phyloP scores from a whole-genome alignment of 2,888 invertebrate species.

The Germaria angustata region DNA sequence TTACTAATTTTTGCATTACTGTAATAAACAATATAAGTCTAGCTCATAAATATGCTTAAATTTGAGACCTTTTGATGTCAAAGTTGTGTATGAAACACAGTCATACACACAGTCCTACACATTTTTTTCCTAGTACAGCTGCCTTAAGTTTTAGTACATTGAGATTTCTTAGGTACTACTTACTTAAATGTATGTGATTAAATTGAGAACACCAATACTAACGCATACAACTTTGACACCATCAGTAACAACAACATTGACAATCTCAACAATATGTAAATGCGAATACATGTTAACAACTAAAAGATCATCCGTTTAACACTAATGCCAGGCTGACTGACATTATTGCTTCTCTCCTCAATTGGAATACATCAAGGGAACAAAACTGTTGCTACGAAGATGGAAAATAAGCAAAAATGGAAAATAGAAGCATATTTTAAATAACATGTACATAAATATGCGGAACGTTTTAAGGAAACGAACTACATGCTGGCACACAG shows the following conservation, averaged over 20 bases:
- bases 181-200: neutral
- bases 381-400: neutral
- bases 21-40: neutral
- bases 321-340: conserved; percentile 8
- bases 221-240: neutral
- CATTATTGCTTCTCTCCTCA: neutral
- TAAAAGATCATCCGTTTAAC: conserved; percentile 11
- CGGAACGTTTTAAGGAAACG: neutral
- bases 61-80: conserved; percentile 21
- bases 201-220: neutral
- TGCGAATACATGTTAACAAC: neutral
- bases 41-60: neutral
- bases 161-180: conserved; percentile 23
- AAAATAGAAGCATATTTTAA: conserved; percentile 17
- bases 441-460: conserved; percentile 10
- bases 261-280: conserved; percentile 32
- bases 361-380: conserved; percentile 33
- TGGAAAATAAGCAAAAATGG: neutral
- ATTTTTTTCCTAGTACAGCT: conserved; percentile 1
- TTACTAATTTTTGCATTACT: too few relatives aligned
- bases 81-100: neutral
- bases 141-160: conserved; percentile 1
- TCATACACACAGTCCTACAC: neutral
- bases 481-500: neutral
- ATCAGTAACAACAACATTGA: neutral